Percentiles rank a stretch among this genome's conserved stretches.
These are phyloP conservation scores for Chrosomus eos DNA, from an alignment of 2,797 vertebrate species.

Conservation along the genomic window DNA sequence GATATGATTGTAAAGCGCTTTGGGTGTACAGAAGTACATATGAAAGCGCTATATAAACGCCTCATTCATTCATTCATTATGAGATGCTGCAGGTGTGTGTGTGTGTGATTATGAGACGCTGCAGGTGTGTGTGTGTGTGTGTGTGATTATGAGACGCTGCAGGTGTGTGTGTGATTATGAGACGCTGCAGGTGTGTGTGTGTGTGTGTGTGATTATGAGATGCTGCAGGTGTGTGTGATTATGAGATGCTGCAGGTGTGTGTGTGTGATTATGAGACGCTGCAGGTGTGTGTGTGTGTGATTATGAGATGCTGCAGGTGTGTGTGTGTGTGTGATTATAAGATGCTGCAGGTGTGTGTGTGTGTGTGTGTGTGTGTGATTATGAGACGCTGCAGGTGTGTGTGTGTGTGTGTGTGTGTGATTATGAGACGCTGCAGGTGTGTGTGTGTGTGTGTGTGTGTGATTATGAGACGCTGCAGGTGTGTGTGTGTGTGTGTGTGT, in stretches of 20 bases:
- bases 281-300: constrained; percentile 70
- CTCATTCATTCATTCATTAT: too few relatives aligned
- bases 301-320: constrained; percentile 79
- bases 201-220: constrained; percentile 60
- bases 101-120: constrained; percentile 66
- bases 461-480: constrained; percentile 79
- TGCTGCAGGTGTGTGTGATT: constrained; percentile 73
- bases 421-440: too few relatives aligned
- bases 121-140: constrained; percentile 71
- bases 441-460: too few relatives aligned
- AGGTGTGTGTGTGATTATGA: constrained; percentile 54
- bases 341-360: constrained; percentile 75
- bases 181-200: constrained; percentile 75
- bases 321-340: constrained; percentile 55
- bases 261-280: constrained; percentile 67
- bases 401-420: constrained; percentile 30
- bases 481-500: constrained; percentile 22
- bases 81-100: too few relatives aligned
- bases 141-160: too few relatives aligned
- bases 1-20: too few relatives aligned
- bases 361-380: constrained; percentile 55
- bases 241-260: too few relatives aligned
- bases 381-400: constrained; percentile 78
- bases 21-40: too few relatives aligned
- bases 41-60: too few relatives aligned